Base-by-base conservation (phyloP, 2,113 vertebrate genomes). In the Scomber japonicus region DNA sequence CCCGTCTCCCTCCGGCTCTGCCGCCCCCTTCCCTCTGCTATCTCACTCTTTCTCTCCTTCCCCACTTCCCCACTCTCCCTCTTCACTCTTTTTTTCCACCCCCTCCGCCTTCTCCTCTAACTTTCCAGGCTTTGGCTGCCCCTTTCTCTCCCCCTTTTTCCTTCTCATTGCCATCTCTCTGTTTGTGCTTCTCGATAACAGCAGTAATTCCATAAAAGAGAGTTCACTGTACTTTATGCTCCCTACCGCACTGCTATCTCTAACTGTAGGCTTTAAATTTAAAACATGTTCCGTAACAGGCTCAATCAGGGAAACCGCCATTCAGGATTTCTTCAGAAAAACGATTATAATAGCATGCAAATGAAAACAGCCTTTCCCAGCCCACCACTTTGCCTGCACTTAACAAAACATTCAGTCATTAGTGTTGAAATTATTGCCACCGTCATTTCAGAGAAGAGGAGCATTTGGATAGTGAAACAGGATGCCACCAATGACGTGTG, bases 151-250 rank as follows among this genome's bases (percentile, higher is more conserved):
- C 30, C 27, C 4, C 46, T 8, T 44, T 65, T 63, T 54, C 45
- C 40, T 45, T n/a, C 35, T 62, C 45, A 13, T 60, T 61, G 59
- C 67, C 46, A 11, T 72, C 54, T 45, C 30, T 46, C 4, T 54
- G 54, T 84, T 83, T 86, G 61, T 64, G 62, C 78, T 71, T 84
- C 73, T 66, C 9, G 61, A 82, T 85, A 85, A 31, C 67, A 70
- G 66, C 81, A 54, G 48, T 70, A 70, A 73, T 87, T 83, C 27
- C 84, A 76, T 74, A 35, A 78, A 88, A 72, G 40, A 71, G 81
- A 83, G 87, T 82, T 89, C 75, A 81, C 13, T 78, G 91, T 62
- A 80, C 82, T 71, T 70, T 48, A 21, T 27, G 61, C 64, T 70
- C 48, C 74, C 19, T 3, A 31, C 24, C 66, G 9, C 5, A 16